Evolutionary conservation across 2,113 vertebrate species (phyloP).

Genomic region (Phylloscopus trochiloides): DNA sequence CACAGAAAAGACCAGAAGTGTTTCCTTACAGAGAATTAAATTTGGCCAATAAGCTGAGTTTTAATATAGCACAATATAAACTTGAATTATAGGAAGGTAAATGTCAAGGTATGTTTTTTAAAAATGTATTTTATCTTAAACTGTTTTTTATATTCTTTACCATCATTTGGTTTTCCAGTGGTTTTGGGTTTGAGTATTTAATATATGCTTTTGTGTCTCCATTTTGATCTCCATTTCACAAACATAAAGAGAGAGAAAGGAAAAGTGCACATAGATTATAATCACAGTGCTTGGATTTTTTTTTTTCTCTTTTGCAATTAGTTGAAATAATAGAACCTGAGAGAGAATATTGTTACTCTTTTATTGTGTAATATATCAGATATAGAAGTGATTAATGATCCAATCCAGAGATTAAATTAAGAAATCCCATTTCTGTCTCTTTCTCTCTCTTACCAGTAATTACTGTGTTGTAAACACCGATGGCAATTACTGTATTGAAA

Average conservation of each 20-base stretch:
- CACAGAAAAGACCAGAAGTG: background rate
- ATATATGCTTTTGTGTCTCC: background rate
- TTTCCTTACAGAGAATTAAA: background rate
- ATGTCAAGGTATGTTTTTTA: background rate
- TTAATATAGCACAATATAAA: background rate
- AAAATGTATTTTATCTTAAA: background rate
- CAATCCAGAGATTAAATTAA: slow-evolving; percentile 2
- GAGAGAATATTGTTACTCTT: background rate
- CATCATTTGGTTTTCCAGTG: background rate
- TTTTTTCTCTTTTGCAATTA: background rate
- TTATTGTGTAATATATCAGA: background rate
- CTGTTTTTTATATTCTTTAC: background rate
- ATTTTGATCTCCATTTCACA: background rate
- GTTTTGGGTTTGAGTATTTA: background rate
- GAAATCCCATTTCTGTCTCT: background rate
- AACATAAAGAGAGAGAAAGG: background rate
- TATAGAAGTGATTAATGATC: background rate
- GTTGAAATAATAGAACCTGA: background rate
- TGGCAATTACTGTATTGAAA: background rate
- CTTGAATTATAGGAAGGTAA: background rate
- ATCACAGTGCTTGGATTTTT: background rate
- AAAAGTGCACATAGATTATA: background rate
- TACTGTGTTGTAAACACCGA: background rate
- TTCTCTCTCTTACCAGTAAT: background rate
- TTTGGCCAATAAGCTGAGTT: background rate